phyloP scores from a whole-genome alignment of 2,888 invertebrate genomes.

The Macrosoma leucophasiata region DNA sequence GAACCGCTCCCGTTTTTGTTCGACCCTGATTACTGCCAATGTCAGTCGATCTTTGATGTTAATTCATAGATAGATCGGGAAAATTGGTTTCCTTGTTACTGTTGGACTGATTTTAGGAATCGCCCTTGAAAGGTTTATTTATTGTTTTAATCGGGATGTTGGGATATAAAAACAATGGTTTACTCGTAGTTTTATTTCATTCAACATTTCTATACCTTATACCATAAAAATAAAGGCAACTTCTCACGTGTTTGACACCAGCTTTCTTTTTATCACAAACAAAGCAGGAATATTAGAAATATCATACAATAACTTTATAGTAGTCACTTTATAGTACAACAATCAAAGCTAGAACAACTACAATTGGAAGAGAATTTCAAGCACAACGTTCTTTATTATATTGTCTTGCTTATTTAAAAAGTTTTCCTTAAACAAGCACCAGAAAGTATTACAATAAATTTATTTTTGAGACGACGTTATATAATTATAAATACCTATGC shows the following conservation, averaged over 20 bases:
- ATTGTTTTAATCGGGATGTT: constrained; percentile 6
- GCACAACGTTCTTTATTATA: too few species aligned
- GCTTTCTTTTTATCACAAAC: constrained; percentile 29
- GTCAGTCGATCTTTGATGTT: constrained; percentile 37
- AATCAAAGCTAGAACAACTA: too few species aligned
- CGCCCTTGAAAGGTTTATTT: constrained; percentile 2
- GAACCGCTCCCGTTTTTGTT: constrained; percentile 48
- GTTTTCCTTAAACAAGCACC: too few species aligned
- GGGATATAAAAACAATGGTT: constrained; percentile 16
- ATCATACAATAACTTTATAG: too few species aligned
- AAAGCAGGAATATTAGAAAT: too few species aligned
- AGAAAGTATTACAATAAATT: too few species aligned
- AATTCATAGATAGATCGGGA: constrained; percentile 35
- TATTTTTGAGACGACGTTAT: too few species aligned
- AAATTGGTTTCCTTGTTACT: constrained; percentile 32
- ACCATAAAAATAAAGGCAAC: constrained; percentile 4
- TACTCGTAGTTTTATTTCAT: constrained; percentile 51
- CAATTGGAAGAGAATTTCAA: too few species aligned
- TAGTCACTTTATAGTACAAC: too few species aligned
- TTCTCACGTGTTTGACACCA: constrained; percentile 32
- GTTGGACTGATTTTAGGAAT: constrained; percentile 16
- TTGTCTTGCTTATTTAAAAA: too few species aligned
- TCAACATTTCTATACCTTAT: constrained; percentile 27
- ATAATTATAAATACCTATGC: too few species aligned
- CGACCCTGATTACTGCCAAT: constrained; percentile 51